A percentile compares a stretch with the other conserved stretches of the same genome.
Conservation (phyloP, 2,113 vertebrate species). For the Corythoichthys haematopterus region DNA sequence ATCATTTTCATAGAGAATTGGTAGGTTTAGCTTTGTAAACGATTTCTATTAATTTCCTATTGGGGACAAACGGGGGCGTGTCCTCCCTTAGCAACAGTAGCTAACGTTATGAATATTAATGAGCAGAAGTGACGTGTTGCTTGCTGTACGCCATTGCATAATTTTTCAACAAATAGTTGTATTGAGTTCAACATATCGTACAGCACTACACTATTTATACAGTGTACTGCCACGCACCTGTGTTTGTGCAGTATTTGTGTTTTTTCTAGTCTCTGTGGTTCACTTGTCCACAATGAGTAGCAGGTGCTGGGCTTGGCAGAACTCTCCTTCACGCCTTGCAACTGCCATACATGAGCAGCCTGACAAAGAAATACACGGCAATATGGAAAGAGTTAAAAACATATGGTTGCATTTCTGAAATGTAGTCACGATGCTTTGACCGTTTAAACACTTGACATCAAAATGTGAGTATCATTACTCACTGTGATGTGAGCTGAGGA, state of each 20-base stretch:
- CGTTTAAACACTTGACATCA: neutral
- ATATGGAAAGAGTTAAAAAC: neutral
- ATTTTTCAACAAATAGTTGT: too few species aligned
- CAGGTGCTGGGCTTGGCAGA: slow-evolving; percentile 99
- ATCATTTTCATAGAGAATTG: too few species aligned
- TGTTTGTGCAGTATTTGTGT: slow-evolving; percentile 32
- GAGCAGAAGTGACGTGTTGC: too few species aligned
- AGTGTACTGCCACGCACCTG: slow-evolving; percentile 32
- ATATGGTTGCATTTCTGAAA: too few species aligned
- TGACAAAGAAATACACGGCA: slow-evolving; percentile 56
- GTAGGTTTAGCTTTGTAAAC: too few species aligned
- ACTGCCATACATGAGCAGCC: slow-evolving; percentile 98
- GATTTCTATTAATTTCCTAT: too few species aligned
- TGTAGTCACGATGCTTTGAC: neutral
- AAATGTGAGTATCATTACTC: slow-evolving; percentile 14
- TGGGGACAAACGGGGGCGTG: too few species aligned
- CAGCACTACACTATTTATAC: neutral
- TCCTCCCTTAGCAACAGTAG: too few species aligned
- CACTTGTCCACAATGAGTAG: slow-evolving; percentile 91
- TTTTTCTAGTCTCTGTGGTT: slow-evolving; percentile 66
- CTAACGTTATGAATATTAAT: too few species aligned
- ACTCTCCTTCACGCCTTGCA: slow-evolving; percentile 92
- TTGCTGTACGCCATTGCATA: too few species aligned
- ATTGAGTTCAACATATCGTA: too few species aligned
- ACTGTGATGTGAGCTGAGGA: slow-evolving; percentile 58